Conservation (phyloP, 2,113 vertebrate genomes). For the Crocuta crocuta region DNA sequence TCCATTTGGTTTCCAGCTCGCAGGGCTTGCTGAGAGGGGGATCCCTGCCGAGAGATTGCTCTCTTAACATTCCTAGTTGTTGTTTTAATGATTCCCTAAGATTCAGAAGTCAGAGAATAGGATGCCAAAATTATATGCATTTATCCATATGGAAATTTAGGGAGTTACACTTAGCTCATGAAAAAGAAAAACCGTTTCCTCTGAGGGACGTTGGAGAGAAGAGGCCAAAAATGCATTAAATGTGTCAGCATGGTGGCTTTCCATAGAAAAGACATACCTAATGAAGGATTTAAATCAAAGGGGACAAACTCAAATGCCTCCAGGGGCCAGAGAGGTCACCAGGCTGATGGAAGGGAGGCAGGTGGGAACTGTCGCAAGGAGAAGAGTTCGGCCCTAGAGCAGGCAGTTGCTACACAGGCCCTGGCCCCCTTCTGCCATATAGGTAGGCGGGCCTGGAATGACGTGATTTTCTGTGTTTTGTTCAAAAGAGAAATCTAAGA, state of each 20-base stretch:
- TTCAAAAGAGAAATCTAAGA: conserved; percentile 35
- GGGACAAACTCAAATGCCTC: conserved; percentile 45
- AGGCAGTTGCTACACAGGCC: not conserved
- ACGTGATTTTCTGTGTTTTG: not conserved
- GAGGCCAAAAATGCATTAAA: not conserved
- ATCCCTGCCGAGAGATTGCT: conserved; percentile 29
- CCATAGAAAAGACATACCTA: not conserved
- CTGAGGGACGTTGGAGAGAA: not conserved
- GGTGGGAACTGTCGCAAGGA: conserved; percentile 47
- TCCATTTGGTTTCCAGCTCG: conserved; percentile 47
- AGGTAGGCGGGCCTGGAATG: not conserved
- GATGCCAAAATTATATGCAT: conserved; percentile 41
- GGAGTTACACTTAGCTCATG: not conserved
- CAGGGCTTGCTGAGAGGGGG: conserved; percentile 18
- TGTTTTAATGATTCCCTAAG: conserved; percentile 52
- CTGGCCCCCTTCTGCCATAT: not conserved
- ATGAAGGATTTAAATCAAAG: conserved; percentile 55
- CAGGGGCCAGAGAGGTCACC: conserved; percentile 11
- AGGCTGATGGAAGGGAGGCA: conserved; percentile 64
- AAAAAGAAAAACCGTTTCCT: not conserved
- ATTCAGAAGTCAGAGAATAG: conserved; percentile 46
- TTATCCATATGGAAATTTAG: conserved; percentile 14
- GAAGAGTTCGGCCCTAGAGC: not conserved
- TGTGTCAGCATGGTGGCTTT: not conserved
- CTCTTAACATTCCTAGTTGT: conserved; percentile 61